Conservation (phyloP, 1,140 invertebrate species). For the Zaprionus vittiger region DNA sequence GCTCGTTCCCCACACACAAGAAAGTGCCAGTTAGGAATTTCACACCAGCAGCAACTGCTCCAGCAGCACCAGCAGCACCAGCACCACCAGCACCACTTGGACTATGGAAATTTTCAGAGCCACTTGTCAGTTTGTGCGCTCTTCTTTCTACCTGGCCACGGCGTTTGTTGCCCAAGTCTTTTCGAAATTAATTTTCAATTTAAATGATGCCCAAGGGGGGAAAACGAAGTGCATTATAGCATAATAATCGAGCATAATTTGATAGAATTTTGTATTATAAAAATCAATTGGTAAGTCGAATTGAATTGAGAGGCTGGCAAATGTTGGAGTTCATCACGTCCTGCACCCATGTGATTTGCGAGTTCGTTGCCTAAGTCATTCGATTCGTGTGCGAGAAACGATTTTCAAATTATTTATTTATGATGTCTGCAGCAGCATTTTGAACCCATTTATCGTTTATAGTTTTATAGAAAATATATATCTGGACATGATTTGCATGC, state of each 20-base stretch:
- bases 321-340: neutral
- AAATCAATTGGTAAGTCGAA: conserved; percentile 2
- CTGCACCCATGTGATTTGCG: neutral
- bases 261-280: conserved; percentile 10
- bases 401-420: conserved; percentile 5
- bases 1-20: conserved; percentile 58
- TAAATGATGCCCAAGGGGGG: neutral
- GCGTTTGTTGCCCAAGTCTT: conserved; percentile 58
- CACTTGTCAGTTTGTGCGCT: conserved; percentile 57
- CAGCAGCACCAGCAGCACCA: conserved; percentile 7
- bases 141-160: conserved; percentile 27
- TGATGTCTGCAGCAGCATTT: conserved; percentile 4
- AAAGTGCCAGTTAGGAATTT: conserved; percentile 76
- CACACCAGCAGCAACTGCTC: conserved; percentile 56
- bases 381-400: neutral
- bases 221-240: conserved; percentile 6
- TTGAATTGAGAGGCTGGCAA: neutral
- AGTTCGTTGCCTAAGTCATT: conserved; percentile 5
- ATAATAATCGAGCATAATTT: conserved; percentile 4
- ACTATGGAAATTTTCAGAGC: conserved; percentile 66
- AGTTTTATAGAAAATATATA: neutral
- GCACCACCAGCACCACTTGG: conserved; percentile 10
- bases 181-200: conserved; percentile 18
- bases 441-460: conserved; percentile 17
- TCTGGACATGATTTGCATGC: conserved; percentile 51